Evolutionary conservation across 2,888 invertebrate species (phyloP), one percentile per base, ranked within the genome.

Genomic region (Cephus runcator): DNA sequence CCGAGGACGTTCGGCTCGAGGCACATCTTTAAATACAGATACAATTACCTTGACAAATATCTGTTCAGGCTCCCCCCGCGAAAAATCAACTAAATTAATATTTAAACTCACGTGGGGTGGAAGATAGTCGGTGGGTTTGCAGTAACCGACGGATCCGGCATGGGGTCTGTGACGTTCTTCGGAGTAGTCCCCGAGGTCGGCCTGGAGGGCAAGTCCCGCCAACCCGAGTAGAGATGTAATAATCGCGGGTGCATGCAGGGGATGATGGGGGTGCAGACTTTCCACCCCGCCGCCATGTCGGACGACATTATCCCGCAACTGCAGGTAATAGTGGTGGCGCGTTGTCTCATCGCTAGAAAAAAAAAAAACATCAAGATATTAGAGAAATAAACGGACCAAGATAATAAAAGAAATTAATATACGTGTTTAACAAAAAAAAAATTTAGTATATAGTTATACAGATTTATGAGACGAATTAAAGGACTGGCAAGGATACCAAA

Each of bases 281-380:
- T 91, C 91, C 81, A 91, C 90, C 80, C 89, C 92, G 75, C 91
- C 90, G 73, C 92, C 92, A 88, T 92, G 90, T 89, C 92, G 93
- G 80, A 94, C 92, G 79, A 95, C 93, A 93, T 99, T 99, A 92
- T 97, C 96, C 83, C 97, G 96, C 90, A 99, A 93, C 93, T 99
- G 99, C 87, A 97, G 94, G 93, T 98, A 99, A 92, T 99, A 99
- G 90, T 98, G 96, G 91, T 97, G 97, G 80, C 98, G 94, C 77
- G 98, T 97, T 86, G 96, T 95, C 89, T 97, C 97, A 93, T 98
- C 98, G 92, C 95, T 94, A 86, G 69, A 86, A 87, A 11, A 73
- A 81, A 80, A 69, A 87, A 11, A 73, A 81, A 79, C 30, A 30
- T 23, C 40, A 56, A 23, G 40, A 56, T 23, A 23, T 56, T 56